Base-by-base conservation (phyloP, 1,140 invertebrate species). In the Lamellibrachia luymesi region DNA sequence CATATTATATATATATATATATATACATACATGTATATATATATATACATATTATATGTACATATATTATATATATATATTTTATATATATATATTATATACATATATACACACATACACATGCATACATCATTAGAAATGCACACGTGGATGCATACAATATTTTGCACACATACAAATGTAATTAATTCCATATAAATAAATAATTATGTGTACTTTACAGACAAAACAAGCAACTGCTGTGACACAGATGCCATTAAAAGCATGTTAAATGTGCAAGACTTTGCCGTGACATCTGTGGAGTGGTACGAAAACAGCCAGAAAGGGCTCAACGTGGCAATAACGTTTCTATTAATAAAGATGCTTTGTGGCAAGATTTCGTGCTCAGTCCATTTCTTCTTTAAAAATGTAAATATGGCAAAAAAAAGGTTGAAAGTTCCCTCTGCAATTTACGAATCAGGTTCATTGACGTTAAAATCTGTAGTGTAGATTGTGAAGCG, bases 1-100 rank as follows among this genome's bases (percentile, higher is more conserved):
- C 38, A 38, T 38, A 38, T 38, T 38, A 50, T 91, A 91, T 91
- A 91, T 91, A 1, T 91, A 91, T 90, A 91, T 91, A 91, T 91
- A 91, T 25, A 91, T 91, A 91, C 2, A 91, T 91, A 91, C 2
- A 13, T 91, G 2, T 91, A 91, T 25, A 27, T n/a, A 91, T 27
- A n/a, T 51, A 56, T 56, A 38, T 38, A 91, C 90, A 91, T 51
- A 38, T 38, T 38, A 38, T 38, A 38, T 38, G 38, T 38, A 38
- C 38, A 38, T 38, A 38, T 38, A 38, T 38, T 38, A 38, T 38
- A 38, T 38, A 1, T 38, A 38, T n/a, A 50, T 50, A 38, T n/a
- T n/a, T n/a, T 38, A 38, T 22, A 91, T 8, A 91, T 17, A 91
- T 51, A 38, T n/a, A 91, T n/a, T 52, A 50, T 50, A 38, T 38